Conservation (phyloP, 2,113 vertebrate genomes). For the Oophaga pumilio region DNA sequence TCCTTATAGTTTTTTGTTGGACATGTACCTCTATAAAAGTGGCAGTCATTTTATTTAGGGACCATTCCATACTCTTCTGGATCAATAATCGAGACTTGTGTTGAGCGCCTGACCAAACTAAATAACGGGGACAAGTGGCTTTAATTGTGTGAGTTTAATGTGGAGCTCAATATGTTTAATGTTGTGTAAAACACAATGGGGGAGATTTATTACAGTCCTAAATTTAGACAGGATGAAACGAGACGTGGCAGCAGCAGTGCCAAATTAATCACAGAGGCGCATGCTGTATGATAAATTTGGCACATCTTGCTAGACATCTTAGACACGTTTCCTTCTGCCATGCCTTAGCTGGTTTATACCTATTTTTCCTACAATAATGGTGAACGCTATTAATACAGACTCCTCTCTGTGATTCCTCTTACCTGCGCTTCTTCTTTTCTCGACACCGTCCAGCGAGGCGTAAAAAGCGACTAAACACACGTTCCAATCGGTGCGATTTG, state of each 20-base stretch:
- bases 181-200: slow-evolving; percentile 5
- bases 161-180: slow-evolving; percentile 38
- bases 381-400: neutral
- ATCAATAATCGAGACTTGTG: neutral
- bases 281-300: neutral
- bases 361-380: neutral
- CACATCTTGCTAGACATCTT: neutral
- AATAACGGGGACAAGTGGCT: neutral
- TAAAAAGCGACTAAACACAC: neutral
- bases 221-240: neutral
- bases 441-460: neutral
- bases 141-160: slow-evolving; percentile 28
- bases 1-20: no score
- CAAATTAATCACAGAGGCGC: neutral
- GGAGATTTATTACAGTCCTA: neutral
- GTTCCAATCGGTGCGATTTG: neutral
- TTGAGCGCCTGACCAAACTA: neutral
- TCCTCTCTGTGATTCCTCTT: no score
- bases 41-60: neutral
- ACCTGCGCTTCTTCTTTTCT: neutral
- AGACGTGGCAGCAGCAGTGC: neutral
- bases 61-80: neutral
- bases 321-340: no score
- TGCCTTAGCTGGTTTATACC: neutral
- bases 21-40: neutral